These are phyloP conservation scores for Threskiornis aethiopicus DNA, from an alignment of 2,797 vertebrate species.

Conservation along the genomic window DNA sequence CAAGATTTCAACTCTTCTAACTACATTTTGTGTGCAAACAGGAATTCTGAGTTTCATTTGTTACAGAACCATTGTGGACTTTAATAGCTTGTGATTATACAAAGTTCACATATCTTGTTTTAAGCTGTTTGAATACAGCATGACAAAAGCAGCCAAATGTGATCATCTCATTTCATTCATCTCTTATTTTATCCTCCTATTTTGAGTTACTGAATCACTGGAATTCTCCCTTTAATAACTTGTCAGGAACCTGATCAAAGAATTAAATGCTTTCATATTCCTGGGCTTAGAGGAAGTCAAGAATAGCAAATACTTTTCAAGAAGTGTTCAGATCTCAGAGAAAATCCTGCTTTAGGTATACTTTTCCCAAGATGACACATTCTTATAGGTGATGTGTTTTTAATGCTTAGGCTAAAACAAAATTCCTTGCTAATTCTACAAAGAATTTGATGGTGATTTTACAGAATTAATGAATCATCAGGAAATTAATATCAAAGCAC, in stretches of 20 bases:
- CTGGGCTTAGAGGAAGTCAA: not conserved
- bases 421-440: not conserved
- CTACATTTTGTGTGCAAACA: not conserved
- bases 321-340: not conserved
- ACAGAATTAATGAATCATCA: constrained; percentile 4
- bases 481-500: constrained; percentile 36
- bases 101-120: not conserved
- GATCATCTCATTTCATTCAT: not conserved
- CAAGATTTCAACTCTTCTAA: not conserved
- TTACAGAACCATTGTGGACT: not conserved
- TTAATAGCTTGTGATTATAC: not conserved
- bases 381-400: not conserved
- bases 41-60: not conserved
- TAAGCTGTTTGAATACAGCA: not conserved
- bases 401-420: not conserved
- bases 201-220: not conserved
- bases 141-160: not conserved
- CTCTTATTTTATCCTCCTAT: not conserved
- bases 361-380: not conserved
- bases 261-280: not conserved
- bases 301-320: not conserved
- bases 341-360: not conserved
- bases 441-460: not conserved
- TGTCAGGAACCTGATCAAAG: not conserved
- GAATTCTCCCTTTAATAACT: not conserved